phyloP scores from a whole-genome alignment of 1,140 invertebrate genomes.

The Apis florea region DNA sequence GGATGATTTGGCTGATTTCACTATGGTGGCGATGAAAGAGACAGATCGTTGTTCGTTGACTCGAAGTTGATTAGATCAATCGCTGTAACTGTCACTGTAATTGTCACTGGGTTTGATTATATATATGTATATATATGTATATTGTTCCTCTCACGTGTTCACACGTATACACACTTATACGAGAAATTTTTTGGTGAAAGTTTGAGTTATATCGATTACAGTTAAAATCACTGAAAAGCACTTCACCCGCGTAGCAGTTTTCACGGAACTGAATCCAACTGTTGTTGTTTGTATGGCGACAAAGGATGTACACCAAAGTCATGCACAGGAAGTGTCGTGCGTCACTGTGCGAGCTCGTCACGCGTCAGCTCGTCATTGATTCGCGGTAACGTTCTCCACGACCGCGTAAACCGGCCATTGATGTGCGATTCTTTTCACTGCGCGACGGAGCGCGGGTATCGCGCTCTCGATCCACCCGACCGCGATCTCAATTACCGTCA shows the following conservation, averaged over 20 bases:
- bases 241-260: constrained; percentile 56
- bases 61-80: too few relatives aligned
- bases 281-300: neutral
- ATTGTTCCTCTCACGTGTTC: constrained; percentile 15
- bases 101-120: neutral
- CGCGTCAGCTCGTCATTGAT: constrained; percentile 53
- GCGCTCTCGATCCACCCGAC: neutral
- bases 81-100: neutral
- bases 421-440: constrained; percentile 37
- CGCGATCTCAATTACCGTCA: neutral
- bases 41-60: neutral
- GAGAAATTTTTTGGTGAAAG: neutral
- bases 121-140: too few relatives aligned
- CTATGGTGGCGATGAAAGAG: neutral
- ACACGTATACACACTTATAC: neutral
- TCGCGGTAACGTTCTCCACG: neutral
- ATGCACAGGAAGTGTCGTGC: neutral
- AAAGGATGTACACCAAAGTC: neutral
- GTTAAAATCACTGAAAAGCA: constrained; percentile 22
- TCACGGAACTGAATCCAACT: constrained; percentile 9
- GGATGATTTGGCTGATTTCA: neutral
- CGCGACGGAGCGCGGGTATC: constrained; percentile 19
- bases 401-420: constrained; percentile 15
- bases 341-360: constrained; percentile 42
- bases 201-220: neutral